phyloP scores from a whole-genome alignment of 1,140 invertebrate genomes.

The Calycopis cecrops region DNA sequence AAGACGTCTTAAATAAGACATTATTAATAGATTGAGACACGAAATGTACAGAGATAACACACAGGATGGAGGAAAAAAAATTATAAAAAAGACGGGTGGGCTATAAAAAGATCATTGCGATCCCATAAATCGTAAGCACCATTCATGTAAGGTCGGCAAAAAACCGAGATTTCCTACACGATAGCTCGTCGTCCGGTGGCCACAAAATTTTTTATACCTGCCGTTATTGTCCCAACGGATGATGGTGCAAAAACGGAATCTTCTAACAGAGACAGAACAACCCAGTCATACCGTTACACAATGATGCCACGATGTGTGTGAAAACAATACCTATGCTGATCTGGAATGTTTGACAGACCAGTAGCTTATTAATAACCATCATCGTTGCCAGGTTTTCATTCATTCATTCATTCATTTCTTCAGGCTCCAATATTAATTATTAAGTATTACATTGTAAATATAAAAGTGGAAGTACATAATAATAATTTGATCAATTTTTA shows the following conservation, averaged over 20 bases:
- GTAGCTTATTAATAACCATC: no score
- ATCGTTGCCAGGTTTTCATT: no score
- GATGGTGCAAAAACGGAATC: conserved; percentile 40
- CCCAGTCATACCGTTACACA: conserved; percentile 1
- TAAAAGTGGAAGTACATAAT: no score
- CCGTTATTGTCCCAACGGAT: conserved; percentile 32
- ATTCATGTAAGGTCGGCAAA: conserved; percentile 63
- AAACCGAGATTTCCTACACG: conserved; percentile 65
- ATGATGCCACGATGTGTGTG: background rate
- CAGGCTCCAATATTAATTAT: no score
- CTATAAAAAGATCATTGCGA: conserved; percentile 65
- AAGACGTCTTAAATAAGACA: conserved; percentile 57
- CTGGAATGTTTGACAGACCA: no score
- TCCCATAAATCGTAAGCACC: conserved; percentile 70
- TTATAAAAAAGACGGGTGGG: conserved; percentile 48
- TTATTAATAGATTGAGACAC: conserved; percentile 73
- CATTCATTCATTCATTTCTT: no score
- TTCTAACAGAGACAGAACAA: conserved; percentile 7
- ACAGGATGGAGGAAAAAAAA: conserved; percentile 35
- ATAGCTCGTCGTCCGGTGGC: conserved; percentile 65
- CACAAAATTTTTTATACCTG: conserved; percentile 39
- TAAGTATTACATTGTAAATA: no score
- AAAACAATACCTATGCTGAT: no score
- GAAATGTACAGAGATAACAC: conserved; percentile 61
- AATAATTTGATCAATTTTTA: no score